These are phyloP conservation scores for Silurus lanzhouensis DNA, from an alignment of 2,797 vertebrate species.

Conservation along the genomic window DNA sequence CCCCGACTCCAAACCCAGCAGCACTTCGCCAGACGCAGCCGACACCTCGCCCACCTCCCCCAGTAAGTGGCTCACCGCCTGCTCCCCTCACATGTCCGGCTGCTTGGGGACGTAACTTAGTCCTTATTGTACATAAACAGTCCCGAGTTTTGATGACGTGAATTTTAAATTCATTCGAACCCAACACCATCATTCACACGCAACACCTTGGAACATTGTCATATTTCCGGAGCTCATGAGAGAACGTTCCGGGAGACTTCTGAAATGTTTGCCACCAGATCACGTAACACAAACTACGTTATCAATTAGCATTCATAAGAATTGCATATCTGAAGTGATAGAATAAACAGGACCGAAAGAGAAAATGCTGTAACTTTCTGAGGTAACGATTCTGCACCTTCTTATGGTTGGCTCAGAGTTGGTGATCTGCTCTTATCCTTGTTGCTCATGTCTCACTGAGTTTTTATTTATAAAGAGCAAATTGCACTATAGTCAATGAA, in stretches of 20 bases:
- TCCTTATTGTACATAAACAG: background rate
- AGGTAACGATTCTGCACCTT: background rate
- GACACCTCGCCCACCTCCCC: constrained; percentile 87
- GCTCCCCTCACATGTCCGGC: background rate
- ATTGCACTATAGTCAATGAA: background rate
- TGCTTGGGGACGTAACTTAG: background rate
- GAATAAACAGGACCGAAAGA: no score
- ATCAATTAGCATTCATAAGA: background rate
- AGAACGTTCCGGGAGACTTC: background rate
- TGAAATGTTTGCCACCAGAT: background rate
- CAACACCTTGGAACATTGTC: background rate
- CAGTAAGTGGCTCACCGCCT: constrained; percentile 77
- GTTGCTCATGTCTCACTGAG: background rate
- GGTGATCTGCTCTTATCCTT: constrained; percentile 38
- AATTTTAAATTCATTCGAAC: background rate
- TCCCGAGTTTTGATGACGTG: background rate
- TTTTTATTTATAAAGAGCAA: background rate
- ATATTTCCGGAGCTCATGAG: background rate
- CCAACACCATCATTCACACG: background rate
- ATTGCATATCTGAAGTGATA: background rate
- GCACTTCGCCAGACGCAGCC: constrained; percentile 85
- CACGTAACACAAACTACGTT: background rate
- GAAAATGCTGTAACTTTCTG: background rate
- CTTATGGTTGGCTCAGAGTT: constrained; percentile 32
- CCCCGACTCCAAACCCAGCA: constrained; percentile 87